Conservation (phyloP, 2,113 vertebrate genomes). For the Cromileptes altivelis region DNA sequence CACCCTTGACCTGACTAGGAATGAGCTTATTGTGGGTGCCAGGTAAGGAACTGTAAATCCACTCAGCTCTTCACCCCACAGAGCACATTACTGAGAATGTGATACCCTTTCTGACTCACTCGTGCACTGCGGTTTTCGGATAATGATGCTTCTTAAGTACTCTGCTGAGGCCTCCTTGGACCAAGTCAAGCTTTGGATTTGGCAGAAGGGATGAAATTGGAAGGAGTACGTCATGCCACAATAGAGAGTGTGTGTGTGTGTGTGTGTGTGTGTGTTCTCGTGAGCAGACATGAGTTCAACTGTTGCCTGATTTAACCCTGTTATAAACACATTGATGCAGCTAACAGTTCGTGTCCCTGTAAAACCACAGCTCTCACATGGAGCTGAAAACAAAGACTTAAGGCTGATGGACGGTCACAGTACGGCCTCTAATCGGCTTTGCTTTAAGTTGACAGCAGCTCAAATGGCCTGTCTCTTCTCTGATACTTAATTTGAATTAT, state of each 20-base stretch:
- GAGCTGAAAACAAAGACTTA: slow-evolving; percentile 10
- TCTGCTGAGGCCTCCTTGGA: slow-evolving; percentile 51
- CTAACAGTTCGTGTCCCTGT: neutral
- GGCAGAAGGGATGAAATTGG: slow-evolving; percentile 41
- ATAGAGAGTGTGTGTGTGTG: neutral
- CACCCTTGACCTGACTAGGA: slow-evolving; percentile 94
- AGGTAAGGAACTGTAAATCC: slow-evolving; percentile 88
- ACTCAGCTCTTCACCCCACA: slow-evolving; percentile 48
- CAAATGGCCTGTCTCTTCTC: neutral
- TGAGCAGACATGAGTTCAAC: slow-evolving; percentile 8
- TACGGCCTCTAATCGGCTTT: slow-evolving; percentile 8
- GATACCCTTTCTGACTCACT: slow-evolving; percentile 64
- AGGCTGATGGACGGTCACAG: neutral
- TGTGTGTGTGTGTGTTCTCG: neutral
- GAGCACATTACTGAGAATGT: slow-evolving; percentile 60
- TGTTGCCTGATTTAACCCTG: neutral
- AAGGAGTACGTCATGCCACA: slow-evolving; percentile 30
- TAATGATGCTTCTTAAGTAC: slow-evolving; percentile 61
- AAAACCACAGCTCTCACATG: neutral
- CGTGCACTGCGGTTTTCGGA: slow-evolving; percentile 21
- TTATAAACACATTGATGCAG: neutral
- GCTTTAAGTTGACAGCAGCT: slow-evolving; percentile 27
- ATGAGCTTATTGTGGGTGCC: slow-evolving; percentile 98
- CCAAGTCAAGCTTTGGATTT: slow-evolving; percentile 54
- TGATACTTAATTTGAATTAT: slow-evolving; percentile 22